Conservation (phyloP, 1,140 invertebrate species). For the Drosophila elegans region DNA sequence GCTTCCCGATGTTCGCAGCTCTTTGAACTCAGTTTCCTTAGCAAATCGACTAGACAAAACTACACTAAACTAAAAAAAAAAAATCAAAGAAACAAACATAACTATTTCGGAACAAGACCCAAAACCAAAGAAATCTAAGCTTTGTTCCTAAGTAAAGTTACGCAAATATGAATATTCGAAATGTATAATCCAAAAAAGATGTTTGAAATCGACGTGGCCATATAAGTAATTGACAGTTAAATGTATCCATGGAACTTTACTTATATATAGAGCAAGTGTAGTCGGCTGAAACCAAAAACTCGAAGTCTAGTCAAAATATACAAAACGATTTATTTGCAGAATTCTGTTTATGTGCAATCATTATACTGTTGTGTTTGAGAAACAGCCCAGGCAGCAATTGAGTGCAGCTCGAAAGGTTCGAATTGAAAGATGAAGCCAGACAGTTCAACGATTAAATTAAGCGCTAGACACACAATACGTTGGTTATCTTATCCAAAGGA, state of each 20-base stretch:
- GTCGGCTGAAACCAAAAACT: constrained; percentile 9
- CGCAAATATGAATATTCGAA: constrained; percentile 62
- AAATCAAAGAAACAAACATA: constrained; percentile 2
- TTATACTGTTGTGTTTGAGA: constrained; percentile 31
- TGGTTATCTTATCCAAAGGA: constrained; percentile 56
- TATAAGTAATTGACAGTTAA: constrained; percentile 36
- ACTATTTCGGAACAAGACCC: constrained; percentile 45
- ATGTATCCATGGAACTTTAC: constrained; percentile 43
- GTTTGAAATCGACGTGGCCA: constrained; percentile 27
- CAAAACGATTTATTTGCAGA: constrained; percentile 30
- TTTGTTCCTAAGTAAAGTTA: constrained; percentile 74
- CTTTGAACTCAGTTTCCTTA: constrained; percentile 79
- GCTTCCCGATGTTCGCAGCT: constrained; percentile 71
- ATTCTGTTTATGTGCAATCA: constrained; percentile 35
- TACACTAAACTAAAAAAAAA: neutral
- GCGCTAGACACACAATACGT: constrained; percentile 72
- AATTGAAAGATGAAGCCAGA: constrained; percentile 42
- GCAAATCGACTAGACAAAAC: constrained; percentile 43
- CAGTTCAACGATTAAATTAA: constrained; percentile 83
- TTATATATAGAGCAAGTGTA: constrained; percentile 18
- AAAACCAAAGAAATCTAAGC: constrained; percentile 57
- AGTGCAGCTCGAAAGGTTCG: constrained; percentile 10
- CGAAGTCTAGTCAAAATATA: constrained; percentile 48
- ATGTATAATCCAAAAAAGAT: constrained; percentile 70
- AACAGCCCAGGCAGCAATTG: constrained; percentile 8